Evolutionary conservation across 2,888 invertebrate genomes (phyloP), one percentile per base, ranked within the genome.

Genomic region (Drosophila barbarae): DNA sequence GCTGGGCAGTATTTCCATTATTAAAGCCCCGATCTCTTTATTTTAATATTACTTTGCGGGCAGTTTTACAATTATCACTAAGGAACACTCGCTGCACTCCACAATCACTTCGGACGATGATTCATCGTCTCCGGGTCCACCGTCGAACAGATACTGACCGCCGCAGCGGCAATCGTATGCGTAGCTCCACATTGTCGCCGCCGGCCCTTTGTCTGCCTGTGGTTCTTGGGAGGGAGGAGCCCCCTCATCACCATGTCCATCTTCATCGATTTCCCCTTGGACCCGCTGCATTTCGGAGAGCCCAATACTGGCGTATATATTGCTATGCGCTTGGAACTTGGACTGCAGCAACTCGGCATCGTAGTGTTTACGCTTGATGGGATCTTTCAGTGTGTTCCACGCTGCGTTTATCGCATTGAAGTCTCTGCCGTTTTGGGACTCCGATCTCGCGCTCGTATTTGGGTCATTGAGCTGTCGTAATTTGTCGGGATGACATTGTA

Each of bases 41-140:
- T 52, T 67, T 59, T n/a, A 18, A 34, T 38, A 52, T 42, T 47
- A 32, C 32, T 47, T 47, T 60, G 34, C 53, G 42, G 55, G 49
- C 54, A 69, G 71, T 79, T 81, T 85, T 88, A 84, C 76, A 77
- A 88, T 77, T 81, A 95, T 92, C 77, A 92, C 91, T 88, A 95
- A 92, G 51, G 95, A 94, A 89, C 95, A 95, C 88, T 94, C 93
- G 85, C 92, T 92, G 90, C 95, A 95, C 74, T 91, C 92, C 74
- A 93, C 90, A 74, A 92, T 86, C 84, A 91, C 90, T 85, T 90
- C 90, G 46, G 72, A 49, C 67, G 77, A 70, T 28, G 74, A 69
- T 32, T 67, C 74, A 56, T 39, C 51, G 39, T 57, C 54, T 64
- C 56, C 79, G 81, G 87, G 81, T 79, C 87, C 86, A 69, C 87